These are phyloP conservation scores for Antennarius striatus DNA, from an alignment of 2,113 vertebrate species.

Conservation along the genomic window DNA sequence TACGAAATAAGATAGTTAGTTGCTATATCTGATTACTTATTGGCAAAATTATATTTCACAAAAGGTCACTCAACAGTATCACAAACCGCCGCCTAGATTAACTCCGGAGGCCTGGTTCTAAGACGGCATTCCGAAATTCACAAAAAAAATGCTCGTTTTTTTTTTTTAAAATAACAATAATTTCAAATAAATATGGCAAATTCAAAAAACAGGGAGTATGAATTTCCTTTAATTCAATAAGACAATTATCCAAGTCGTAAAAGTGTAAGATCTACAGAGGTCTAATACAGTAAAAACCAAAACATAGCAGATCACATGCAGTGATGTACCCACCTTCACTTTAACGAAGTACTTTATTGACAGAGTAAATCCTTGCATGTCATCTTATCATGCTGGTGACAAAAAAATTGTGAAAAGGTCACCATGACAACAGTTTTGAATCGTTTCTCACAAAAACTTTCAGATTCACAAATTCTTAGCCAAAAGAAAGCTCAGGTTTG, in stretches of 20 bases:
- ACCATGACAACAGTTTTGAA: slow-evolving; percentile 30
- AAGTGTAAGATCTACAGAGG: background rate
- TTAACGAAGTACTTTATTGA: slow-evolving; percentile 13
- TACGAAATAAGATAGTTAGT: background rate
- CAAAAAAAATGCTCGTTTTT: background rate
- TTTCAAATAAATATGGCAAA: too few species aligned
- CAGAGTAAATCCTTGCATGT: slow-evolving; percentile 33
- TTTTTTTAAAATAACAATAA: too few species aligned
- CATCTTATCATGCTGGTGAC: background rate
- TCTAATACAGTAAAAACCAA: background rate
- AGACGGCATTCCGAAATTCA: background rate
- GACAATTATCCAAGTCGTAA: background rate
- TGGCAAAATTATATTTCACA: slow-evolving; percentile 5
- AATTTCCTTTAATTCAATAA: too few species aligned
- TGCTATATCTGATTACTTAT: background rate
- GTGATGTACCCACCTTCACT: slow-evolving; percentile 58
- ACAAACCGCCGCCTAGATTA: too few species aligned
- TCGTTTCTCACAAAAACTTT: slow-evolving; percentile 53
- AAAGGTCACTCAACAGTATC: slow-evolving; percentile 12
- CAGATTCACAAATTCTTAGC: slow-evolving; percentile 51
- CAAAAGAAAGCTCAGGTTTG: slow-evolving; percentile 42
- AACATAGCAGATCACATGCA: slow-evolving; percentile 13
- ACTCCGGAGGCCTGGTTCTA: background rate
- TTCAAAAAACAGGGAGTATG: background rate
- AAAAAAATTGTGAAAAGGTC: slow-evolving; percentile 36